These are phyloP conservation scores for Eristalis arbustorum DNA, from an alignment of 2,888 invertebrate genomes.

Conservation along the genomic window DNA sequence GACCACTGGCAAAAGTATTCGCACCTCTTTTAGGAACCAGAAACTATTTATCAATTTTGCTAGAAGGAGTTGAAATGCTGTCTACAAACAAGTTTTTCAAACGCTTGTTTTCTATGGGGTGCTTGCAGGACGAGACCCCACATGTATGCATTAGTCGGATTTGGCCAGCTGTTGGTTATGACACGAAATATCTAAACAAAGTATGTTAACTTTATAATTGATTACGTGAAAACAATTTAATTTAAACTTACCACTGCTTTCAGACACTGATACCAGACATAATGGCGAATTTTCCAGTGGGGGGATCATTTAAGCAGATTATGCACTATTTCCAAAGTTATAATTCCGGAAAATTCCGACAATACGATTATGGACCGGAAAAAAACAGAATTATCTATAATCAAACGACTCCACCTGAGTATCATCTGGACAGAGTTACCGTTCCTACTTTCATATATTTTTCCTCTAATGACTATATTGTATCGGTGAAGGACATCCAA, in stretches of 20 bases:
- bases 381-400: constrained; percentile 75
- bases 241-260: not conserved
- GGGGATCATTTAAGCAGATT: constrained; percentile 78
- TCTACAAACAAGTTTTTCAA: constrained; percentile 78
- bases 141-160: constrained; percentile 77
- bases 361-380: constrained; percentile 76
- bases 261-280: constrained; percentile 46
- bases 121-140: constrained; percentile 77
- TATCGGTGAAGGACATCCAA: constrained; percentile 77
- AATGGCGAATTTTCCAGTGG: constrained; percentile 74
- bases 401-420: constrained; percentile 77
- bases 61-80: constrained; percentile 78
- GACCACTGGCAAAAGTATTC: constrained; percentile 83
- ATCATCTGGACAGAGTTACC: constrained; percentile 75
- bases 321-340: constrained; percentile 79
- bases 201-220: constrained; percentile 49
- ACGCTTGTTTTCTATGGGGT: constrained; percentile 77
- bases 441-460: constrained; percentile 77
- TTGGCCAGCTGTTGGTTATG: constrained; percentile 79
- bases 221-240: not conserved
- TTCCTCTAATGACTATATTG: constrained; percentile 78
- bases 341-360: constrained; percentile 77
- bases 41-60: constrained; percentile 77
- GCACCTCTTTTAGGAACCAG: constrained; percentile 82
- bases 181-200: constrained; percentile 76